Evolutionary conservation across 2,797 vertebrate species (phyloP).

Genomic region (Hyperoplus immaculatus): DNA sequence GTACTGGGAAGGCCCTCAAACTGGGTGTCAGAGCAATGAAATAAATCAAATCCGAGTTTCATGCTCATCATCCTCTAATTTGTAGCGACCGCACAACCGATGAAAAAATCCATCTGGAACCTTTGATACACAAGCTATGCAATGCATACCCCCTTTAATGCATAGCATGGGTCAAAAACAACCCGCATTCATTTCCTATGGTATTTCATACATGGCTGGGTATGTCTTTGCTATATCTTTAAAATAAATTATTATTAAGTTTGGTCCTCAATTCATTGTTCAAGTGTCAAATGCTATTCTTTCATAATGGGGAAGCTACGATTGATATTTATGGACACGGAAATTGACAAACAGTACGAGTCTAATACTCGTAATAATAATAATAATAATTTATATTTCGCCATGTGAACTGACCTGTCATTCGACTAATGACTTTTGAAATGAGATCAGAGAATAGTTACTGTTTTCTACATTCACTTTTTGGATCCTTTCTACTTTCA

Average conservation of each 20-base stretch:
- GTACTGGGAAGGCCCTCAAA: slow-evolving; percentile 22
- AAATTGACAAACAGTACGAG: neutral
- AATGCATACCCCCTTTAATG: too few relatives aligned
- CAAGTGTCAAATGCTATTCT: slow-evolving; percentile 6
- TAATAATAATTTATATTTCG: neutral
- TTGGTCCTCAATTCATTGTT: too few relatives aligned
- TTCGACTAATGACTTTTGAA: slow-evolving; percentile 3
- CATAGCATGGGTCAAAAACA: too few relatives aligned
- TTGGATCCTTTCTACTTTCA: slow-evolving; percentile 23
- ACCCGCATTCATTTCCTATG: too few relatives aligned
- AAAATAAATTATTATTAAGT: too few relatives aligned
- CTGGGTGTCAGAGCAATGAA: slow-evolving; percentile 47
- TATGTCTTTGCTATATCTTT: too few relatives aligned
- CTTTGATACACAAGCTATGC: too few relatives aligned
- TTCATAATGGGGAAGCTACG: slow-evolving; percentile 13
- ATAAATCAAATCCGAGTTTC: slow-evolving; percentile 58
- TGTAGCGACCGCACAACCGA: slow-evolving; percentile 33
- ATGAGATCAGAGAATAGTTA: neutral
- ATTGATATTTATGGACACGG: slow-evolving; percentile 19
- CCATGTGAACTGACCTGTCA: neutral
- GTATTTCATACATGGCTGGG: too few relatives aligned
- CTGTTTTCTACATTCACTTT: slow-evolving; percentile 20
- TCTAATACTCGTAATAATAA: too few relatives aligned
- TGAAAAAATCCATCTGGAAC: neutral
- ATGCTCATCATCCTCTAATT: slow-evolving; percentile 69